Base-by-base conservation (phyloP, 1,140 invertebrate species). In the Nixonia krombeini region DNA sequence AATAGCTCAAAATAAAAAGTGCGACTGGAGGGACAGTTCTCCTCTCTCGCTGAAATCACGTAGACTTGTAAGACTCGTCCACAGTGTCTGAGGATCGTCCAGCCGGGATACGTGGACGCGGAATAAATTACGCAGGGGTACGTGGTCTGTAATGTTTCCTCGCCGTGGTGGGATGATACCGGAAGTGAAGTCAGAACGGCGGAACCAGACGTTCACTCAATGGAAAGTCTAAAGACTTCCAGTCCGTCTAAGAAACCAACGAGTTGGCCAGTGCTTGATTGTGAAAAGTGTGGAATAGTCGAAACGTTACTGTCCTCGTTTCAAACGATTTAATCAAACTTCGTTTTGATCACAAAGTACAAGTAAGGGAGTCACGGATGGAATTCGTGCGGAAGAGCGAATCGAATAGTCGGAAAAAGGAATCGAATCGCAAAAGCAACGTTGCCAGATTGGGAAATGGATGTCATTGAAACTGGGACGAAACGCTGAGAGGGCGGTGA, bases 151-250 rank as follows among this genome's bases (percentile, higher is more conserved):
- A 65, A 65, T 63, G 66, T 67, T 75, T 73, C 67, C 64, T 72
- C 69, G 49, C 59, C 59, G 64, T 74, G 73, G 82, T 81, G 80
- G 80, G 81, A 85, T 80, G 81, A 81, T 82, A 82, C 81, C 80
- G 81, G 81, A 85, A 85, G 75, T 72, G 80, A 76, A 81, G 73
- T 70, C 81, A 83, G 74, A 76, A 82, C 73, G 71, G 82, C 81
- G 82, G 82, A 85, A 85, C 82, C 79, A 79, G 78, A 80, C 80
- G 79, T 79, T 83, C 81, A 79, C 80, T 84, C 80, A 83, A 83
- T 83, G 83, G 83, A 85, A 85, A 85, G 81, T 83, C 79, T 68
- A 68, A n/a, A 74, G 75, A 74, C 72, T 77, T 78, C 74, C 75
- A 81, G 79, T 81, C 56, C 63, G 65, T 65, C 72, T 40, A 71